Conservation (phyloP, 23 tunicate genomes). For the Halocynthia aurantium region DNA sequence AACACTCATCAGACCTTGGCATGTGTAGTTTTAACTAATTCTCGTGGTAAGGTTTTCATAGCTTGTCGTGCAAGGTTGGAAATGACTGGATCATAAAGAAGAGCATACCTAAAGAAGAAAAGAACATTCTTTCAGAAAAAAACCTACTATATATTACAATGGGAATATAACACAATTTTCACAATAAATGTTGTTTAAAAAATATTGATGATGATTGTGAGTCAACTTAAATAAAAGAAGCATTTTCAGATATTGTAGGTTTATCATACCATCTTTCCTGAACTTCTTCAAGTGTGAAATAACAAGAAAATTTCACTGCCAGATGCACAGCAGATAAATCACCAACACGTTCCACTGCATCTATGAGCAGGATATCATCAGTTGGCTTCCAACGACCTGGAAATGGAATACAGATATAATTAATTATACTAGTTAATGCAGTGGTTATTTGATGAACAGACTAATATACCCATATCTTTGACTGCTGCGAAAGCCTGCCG, state of each 20-base stretch:
- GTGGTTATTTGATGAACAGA: background rate
- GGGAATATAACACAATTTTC: background rate
- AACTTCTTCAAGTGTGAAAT: conserved; percentile 73
- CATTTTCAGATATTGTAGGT: no score
- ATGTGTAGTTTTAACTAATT: conserved; percentile 44
- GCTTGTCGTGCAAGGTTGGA: conserved; percentile 73
- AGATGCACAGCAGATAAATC: conserved; percentile 52
- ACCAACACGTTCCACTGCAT: conserved; percentile 63
- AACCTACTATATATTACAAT: background rate
- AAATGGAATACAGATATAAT: background rate
- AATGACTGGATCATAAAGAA: conserved; percentile 87
- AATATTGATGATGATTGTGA: no score
- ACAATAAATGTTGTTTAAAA: no score
- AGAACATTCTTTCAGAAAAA: background rate
- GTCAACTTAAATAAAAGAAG: no score
- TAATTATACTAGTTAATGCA: background rate
- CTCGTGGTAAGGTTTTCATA: conserved; percentile 70
- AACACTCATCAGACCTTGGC: conserved; percentile 11
- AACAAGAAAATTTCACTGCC: conserved; percentile 83
- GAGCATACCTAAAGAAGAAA: conserved; percentile 30
- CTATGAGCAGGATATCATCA: conserved; percentile 75
- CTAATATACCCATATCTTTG: conserved; percentile 66
- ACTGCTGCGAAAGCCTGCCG: conserved; percentile 85
- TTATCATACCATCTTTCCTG: conserved; percentile 60
- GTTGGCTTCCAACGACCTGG: conserved; percentile 84